Conservation (phyloP, 2,113 vertebrate genomes). For the Saguinus midas region DNA sequence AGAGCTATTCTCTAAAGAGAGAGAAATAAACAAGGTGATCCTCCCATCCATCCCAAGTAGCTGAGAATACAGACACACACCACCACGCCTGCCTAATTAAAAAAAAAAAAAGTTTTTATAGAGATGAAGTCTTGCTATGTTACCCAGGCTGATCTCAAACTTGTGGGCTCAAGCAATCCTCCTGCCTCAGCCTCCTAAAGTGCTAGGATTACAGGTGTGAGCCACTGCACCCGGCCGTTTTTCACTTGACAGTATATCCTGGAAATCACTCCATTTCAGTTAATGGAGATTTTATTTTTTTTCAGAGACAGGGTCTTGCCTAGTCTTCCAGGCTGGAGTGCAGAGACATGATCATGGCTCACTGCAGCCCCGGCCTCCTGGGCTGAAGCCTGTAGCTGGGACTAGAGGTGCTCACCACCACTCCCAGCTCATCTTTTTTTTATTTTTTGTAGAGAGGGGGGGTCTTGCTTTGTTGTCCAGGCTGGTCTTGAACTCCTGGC, state of each 20-base stretch:
- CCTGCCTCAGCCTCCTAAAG: not conserved
- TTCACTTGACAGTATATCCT: not conserved
- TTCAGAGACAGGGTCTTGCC: not conserved
- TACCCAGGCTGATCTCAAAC: not conserved
- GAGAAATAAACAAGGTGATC: not conserved
- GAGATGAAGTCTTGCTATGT: not conserved
- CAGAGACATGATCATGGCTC: not conserved
- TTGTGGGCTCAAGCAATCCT: not conserved
- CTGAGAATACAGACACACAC: not conserved
- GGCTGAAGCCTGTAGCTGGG: not conserved
- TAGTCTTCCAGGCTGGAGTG: not conserved
- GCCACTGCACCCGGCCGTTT: not conserved
- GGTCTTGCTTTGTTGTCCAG: not conserved
- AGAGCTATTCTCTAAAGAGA: not conserved
- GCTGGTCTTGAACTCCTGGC: not conserved
- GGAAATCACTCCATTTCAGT: slow-evolving; percentile 13
- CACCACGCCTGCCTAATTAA: not conserved
- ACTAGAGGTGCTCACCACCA: not conserved
- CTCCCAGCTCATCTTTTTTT: not conserved
- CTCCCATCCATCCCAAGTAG: not conserved
- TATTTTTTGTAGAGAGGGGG: not conserved
- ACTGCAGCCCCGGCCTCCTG: not conserved
- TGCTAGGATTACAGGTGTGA: not conserved
- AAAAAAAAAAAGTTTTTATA: not conserved
- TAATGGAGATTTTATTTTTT: not conserved